Evolutionary conservation across 2,113 vertebrate genomes (phyloP), one percentile per base, ranked within the genome.

Genomic region (Girardinichthys multiradiatus): DNA sequence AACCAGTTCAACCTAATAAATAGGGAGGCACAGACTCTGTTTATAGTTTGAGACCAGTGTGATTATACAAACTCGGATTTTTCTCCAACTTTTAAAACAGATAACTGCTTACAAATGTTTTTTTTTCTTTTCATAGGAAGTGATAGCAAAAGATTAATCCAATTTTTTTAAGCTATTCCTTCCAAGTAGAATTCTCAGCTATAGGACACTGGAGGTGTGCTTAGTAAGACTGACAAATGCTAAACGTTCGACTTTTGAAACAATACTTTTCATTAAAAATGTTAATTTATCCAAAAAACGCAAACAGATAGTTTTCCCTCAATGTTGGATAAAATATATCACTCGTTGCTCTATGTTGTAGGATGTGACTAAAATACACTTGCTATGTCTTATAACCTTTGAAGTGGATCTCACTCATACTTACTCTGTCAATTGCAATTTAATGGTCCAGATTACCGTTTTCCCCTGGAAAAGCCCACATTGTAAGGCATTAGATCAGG

Each of bases 361-460:
- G 71, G 63, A 70, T 62, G 42, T 63, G 37, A 45, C 74, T 81
- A 64, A 79, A 86, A 82, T 82, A 61, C 57, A 60, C 77, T 58
- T 51, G 71, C 59, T 79, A 80, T 85, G 61, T 86, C 80, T 61
- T 74, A 72, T 85, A 89, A 88, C 85, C 79, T 87, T 91, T 87
- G 54, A 33, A 66, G 58, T 67, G 33, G 77, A 72, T 81, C 66
- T 86, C 61, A 77, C 68, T 72, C 45, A 72, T 28, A 28, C 67
- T 70, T 77, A 62, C 70, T 68, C 51, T 71, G 74, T 89, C 83
- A 83, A 58, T 83, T 83, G 86, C 71, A 81, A 87, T 81, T 89
- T 90, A 90, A 90, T 86, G 79, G 71, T 86, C 79, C 66, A 71
- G 74, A 87, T 92, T 86, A 81, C 66, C 64, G 54, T 72, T 88